phyloP scores from a whole-genome alignment of 1,140 invertebrate genomes.

The Bombyx mandarina region DNA sequence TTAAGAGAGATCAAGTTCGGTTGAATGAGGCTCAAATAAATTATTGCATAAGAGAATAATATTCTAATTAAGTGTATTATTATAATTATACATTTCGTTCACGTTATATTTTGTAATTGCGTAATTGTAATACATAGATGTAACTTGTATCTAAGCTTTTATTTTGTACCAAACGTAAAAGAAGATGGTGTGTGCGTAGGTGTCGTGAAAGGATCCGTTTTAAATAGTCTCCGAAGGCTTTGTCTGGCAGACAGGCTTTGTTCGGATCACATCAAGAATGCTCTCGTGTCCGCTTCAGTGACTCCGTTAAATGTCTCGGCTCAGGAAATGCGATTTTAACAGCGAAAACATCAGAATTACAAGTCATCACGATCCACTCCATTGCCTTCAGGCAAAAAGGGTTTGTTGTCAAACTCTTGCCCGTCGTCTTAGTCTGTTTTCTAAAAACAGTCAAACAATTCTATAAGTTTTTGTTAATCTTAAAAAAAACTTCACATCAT shows the following conservation, averaged over 20 bases:
- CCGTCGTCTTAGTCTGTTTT: constrained; percentile 46
- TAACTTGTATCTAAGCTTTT: neutral
- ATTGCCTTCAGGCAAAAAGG: constrained; percentile 56
- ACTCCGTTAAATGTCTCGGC: constrained; percentile 44
- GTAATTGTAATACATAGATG: too few relatives aligned
- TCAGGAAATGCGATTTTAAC: constrained; percentile 69
- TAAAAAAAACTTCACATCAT: too few relatives aligned
- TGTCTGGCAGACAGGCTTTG: constrained; percentile 48
- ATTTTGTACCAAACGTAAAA: constrained; percentile 23
- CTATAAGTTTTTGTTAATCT: too few relatives aligned
- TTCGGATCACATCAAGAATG: constrained; percentile 31
- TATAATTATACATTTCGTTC: too few relatives aligned
- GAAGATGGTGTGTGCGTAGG: constrained; percentile 30
- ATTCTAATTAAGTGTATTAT: too few relatives aligned
- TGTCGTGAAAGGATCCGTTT: constrained; percentile 51
- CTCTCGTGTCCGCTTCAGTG: constrained; percentile 49
- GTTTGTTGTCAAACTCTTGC: constrained; percentile 58
- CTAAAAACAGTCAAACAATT: constrained; percentile 26
- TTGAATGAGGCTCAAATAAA: too few relatives aligned
- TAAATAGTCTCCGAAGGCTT: constrained; percentile 48
- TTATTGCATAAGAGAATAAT: too few relatives aligned
- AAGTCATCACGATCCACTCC: constrained; percentile 56
- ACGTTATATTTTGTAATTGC: too few relatives aligned
- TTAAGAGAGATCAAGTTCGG: too few relatives aligned
- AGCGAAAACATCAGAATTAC: constrained; percentile 65